phyloP scores from a whole-genome alignment of 2,888 invertebrate genomes.

The Bruchidius siliquastri region DNA sequence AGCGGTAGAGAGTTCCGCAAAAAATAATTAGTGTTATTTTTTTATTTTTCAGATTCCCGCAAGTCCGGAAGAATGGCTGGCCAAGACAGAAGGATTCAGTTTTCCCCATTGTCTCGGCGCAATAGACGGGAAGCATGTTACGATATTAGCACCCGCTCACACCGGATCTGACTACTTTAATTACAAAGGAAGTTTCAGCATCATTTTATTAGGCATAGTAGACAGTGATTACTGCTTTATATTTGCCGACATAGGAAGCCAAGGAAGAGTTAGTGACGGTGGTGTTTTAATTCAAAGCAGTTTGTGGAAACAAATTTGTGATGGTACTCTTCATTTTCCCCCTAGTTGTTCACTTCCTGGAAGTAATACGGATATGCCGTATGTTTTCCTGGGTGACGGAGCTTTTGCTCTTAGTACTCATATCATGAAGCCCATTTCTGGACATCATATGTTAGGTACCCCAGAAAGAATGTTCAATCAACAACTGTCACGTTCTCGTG shows the following conservation, averaged over 20 bases:
- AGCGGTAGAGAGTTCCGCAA: too few relatives aligned
- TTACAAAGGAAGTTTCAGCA: constrained; percentile 37
- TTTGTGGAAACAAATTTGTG: constrained; percentile 9
- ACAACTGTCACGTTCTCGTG: constrained; percentile 7
- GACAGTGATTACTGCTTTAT: constrained; percentile 40
- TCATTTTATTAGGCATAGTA: too few relatives aligned
- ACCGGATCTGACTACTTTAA: constrained; percentile 31
- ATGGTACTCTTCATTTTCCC: constrained; percentile 16
- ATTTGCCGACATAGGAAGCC: constrained; percentile 34
- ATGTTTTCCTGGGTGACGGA: constrained; percentile 14
- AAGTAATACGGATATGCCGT: constrained; percentile 4
- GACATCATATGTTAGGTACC: background rate
- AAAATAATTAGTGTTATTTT: background rate
- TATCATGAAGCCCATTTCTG: constrained; percentile 25
- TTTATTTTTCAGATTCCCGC: constrained; percentile 12
- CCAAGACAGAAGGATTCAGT: constrained; percentile 18
- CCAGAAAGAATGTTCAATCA: constrained; percentile 9
- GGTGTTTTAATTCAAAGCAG: constrained; percentile 26
- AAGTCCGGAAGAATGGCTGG: constrained; percentile 10
- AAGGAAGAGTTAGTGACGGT: constrained; percentile 34
- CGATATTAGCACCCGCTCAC: constrained; percentile 28
- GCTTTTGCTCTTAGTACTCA: constrained; percentile 17
- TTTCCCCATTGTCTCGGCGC: constrained; percentile 33
- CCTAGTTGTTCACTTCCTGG: constrained; percentile 6
- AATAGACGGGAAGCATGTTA: constrained; percentile 37